Base-by-base conservation (phyloP, 2,797 vertebrate species). In the Chloroceryle inda region DNA sequence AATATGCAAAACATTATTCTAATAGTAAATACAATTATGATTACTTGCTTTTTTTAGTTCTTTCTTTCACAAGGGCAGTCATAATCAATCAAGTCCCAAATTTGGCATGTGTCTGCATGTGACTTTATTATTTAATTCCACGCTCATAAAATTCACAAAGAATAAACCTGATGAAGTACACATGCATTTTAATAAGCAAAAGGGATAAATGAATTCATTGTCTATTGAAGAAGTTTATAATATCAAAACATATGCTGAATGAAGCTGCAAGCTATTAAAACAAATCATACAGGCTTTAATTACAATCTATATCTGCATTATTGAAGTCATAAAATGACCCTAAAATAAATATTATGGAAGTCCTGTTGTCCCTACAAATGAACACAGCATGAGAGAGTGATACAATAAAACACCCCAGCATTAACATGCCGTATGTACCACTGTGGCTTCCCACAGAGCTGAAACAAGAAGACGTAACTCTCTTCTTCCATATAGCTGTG, bases 251-350 rank as follows among this genome's bases (percentile, higher is more conserved):
- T 75, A 94, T 76, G 77, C 47, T 78, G 63, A 89, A 73, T 8
- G 26, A 96, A 93, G 96, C 91, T 94, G 95, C 63, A 89, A 91
- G 56, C 80, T 72, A 94, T 89, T 94, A 95, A 96, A 93, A 75
- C 80, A 97, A 96, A 95, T 93, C 78, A 92, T 53, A 63, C 21
- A 69, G 82, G 52, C 69, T 94, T 96, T 96, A 97, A 97, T 97
- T 97, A 91, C 93, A 89, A 83, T 79, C 81, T 92, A 92, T 95
- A 88, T 92, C 81, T 77, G 44, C 78, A 81, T 94, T 96, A 97
- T 83, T 96, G 85, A 93, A 80, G 91, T 72, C 93, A 97, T 92
- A 94, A 95, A 97, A 89, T 96, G 93, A 97, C 95, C 97, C 85
- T 94, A 95, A 96, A 96, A 91, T 83, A 97, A 97, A 93, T 91